phyloP scores from a whole-genome alignment of 2,113 vertebrate genomes.

The Agelaius phoeniceus region DNA sequence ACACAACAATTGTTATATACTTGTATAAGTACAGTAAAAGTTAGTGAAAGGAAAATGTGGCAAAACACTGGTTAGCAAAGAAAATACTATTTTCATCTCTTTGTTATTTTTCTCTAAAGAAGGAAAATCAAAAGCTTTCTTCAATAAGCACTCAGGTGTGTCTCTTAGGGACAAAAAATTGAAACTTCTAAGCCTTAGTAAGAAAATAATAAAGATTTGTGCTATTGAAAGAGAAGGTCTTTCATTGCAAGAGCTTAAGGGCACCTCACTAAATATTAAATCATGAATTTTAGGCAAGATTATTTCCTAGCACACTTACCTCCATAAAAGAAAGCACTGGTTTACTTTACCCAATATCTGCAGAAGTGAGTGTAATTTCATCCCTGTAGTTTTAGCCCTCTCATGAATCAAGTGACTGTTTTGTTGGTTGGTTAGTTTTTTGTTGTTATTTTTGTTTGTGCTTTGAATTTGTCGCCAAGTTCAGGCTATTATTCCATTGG shows the following conservation, averaged over 20 bases:
- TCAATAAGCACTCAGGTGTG: neutral
- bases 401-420: neutral
- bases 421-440: neutral
- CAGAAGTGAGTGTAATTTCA: neutral
- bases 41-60: neutral
- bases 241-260: neutral
- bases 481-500: neutral
- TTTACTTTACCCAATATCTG: neutral
- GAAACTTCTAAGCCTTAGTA: neutral
- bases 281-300: neutral
- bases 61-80: neutral
- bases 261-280: neutral
- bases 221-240: neutral
- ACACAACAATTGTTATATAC: neutral
- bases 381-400: neutral
- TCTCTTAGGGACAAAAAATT: neutral
- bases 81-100: neutral
- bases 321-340: neutral
- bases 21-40: neutral
- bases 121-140: neutral
- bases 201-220: neutral
- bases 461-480: neutral
- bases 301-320: neutral
- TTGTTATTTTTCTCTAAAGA: neutral
- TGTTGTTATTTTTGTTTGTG: neutral